A percentile compares a stretch with the other conserved stretches of the same genome.
Evolutionary conservation across 2,113 vertebrate genomes (phyloP).

Genomic region (Anoura caudifer): DNA sequence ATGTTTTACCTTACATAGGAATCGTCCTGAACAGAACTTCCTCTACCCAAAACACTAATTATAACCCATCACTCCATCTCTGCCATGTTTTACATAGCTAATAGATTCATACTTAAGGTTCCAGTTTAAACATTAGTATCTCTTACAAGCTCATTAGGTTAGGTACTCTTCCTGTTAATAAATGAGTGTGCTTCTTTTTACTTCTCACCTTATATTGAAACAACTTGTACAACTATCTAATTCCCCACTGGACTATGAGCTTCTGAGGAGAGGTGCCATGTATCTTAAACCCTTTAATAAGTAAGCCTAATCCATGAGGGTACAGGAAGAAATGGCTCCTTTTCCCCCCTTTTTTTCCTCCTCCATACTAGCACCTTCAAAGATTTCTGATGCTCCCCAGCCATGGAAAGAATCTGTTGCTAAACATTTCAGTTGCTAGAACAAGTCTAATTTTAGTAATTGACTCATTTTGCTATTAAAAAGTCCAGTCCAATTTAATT

Average conservation of each 20-base stretch:
- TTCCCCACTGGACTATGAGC: background rate
- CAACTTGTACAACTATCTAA: background rate
- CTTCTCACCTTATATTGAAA: background rate
- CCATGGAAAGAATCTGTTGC: background rate
- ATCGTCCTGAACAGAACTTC: background rate
- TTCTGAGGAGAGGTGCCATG: background rate
- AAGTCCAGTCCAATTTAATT: background rate
- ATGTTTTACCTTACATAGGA: background rate
- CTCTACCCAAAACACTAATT: background rate
- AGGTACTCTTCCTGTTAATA: background rate
- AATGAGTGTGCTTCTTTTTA: background rate
- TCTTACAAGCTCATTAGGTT: background rate
- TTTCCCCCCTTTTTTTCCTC: fast-evolving
- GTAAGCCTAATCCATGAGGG: background rate
- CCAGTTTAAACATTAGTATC: background rate
- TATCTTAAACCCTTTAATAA: background rate
- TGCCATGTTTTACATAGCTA: background rate
- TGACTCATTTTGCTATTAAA: background rate
- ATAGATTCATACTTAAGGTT: background rate
- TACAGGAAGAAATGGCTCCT: background rate
- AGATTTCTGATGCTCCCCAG: background rate
- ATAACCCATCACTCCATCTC: background rate
- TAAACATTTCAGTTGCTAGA: background rate
- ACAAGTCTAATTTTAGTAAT: background rate
- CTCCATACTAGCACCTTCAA: background rate